A percentile compares a stretch with the other conserved stretches of the same genome.
These are phyloP conservation scores for Pachyramphus minor DNA, from an alignment of 2,113 vertebrate genomes.

Conservation along the genomic window DNA sequence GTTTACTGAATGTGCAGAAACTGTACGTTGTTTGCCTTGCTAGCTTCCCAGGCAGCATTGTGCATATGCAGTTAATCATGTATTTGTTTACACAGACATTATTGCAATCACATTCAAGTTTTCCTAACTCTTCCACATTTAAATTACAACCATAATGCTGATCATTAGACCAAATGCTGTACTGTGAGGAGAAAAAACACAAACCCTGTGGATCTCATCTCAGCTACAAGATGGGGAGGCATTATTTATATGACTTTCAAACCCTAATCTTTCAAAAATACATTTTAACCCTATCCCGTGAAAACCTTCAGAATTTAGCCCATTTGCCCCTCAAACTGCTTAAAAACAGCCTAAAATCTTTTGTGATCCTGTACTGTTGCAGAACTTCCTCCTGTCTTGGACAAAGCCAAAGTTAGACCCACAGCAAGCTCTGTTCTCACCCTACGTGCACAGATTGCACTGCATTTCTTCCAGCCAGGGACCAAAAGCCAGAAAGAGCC, in stretches of 20 bases:
- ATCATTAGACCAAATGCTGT: not conserved
- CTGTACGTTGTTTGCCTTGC: not conserved
- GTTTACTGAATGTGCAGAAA: not conserved
- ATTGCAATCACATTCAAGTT: not conserved
- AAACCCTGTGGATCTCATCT: not conserved
- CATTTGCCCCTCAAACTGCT: not conserved
- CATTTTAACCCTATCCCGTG: not conserved
- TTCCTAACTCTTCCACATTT: conserved; percentile 1
- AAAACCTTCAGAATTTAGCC: not conserved
- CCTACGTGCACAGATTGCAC: not conserved
- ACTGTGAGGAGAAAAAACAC: not conserved
- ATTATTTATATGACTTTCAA: not conserved
- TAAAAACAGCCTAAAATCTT: not conserved
- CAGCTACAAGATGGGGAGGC: not conserved
- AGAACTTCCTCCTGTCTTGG: not conserved
- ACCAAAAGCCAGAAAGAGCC: not conserved
- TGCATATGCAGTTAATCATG: not conserved
- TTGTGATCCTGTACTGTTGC: not conserved
- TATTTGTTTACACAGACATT: not conserved
- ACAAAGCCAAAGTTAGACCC: not conserved
- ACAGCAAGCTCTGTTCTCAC: not conserved
- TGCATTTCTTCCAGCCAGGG: not conserved
- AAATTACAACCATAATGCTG: conserved; percentile 6
- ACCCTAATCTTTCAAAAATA: not conserved
- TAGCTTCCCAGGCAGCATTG: not conserved